Percentiles rank a stretch among this genome's conserved stretches.
phyloP scores from a whole-genome alignment of 1,140 invertebrate species.

The Galleria mellonella region DNA sequence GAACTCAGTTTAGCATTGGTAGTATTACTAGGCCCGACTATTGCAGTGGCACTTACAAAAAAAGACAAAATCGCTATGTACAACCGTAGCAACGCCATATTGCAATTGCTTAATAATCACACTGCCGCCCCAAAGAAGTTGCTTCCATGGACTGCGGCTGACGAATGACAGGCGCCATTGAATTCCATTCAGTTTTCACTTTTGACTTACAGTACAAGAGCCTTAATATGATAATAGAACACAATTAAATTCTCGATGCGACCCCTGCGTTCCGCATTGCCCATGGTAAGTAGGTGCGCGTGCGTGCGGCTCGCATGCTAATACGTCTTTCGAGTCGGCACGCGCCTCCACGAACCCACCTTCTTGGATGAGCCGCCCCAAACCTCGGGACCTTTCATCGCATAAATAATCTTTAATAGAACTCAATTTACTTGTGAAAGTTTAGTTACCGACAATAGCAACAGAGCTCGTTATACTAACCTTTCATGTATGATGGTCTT shows the following conservation, averaged over 20 bases:
- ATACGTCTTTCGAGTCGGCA: conserved; percentile 25
- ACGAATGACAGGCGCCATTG: conserved; percentile 57
- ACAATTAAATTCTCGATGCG: conserved; percentile 72
- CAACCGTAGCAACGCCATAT: conserved; percentile 40
- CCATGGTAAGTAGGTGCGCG: conserved; percentile 63
- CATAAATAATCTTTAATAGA: conserved; percentile 52
- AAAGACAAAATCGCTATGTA: conserved; percentile 33
- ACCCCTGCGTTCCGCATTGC: conserved; percentile 67
- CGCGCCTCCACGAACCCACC: conserved; percentile 34
- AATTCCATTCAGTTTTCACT: conserved; percentile 67
- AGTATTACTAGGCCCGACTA: conserved; percentile 46
- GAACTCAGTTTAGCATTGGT: conserved; percentile 28
- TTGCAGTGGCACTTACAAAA: conserved; percentile 40
- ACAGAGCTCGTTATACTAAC: no score
- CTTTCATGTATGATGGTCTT: no score
- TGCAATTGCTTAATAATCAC: conserved; percentile 28
- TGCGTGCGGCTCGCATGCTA: conserved; percentile 45
- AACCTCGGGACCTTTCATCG: conserved; percentile 45
- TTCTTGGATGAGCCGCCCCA: conserved; percentile 49
- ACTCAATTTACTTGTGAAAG: conserved; percentile 53
- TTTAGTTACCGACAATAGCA: conserved; percentile 13
- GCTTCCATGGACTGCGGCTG: conserved; percentile 60
- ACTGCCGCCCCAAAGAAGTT: conserved; percentile 50
- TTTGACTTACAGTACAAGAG: conserved; percentile 72
- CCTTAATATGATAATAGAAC: conserved; percentile 73